These are phyloP conservation scores for Dinomys branickii DNA, from an alignment of 2,113 vertebrate genomes.

Conservation along the genomic window DNA sequence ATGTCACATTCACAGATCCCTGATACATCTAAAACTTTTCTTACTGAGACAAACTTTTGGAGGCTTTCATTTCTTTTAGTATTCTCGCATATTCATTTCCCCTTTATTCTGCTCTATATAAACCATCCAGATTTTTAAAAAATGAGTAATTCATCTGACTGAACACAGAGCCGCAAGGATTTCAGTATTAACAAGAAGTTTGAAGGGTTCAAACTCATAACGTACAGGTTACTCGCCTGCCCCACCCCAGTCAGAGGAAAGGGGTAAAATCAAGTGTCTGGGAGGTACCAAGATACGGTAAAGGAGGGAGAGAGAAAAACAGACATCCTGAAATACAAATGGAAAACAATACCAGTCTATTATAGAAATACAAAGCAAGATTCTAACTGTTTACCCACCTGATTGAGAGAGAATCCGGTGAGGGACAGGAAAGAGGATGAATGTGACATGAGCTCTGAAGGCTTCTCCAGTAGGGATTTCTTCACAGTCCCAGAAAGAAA, in stretches of 20 bases:
- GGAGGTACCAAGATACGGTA: background rate
- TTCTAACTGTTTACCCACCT: constrained; percentile 87
- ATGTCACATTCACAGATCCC: background rate
- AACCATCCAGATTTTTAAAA: constrained; percentile 1
- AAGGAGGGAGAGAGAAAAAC: background rate
- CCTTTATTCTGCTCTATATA: constrained; percentile 23
- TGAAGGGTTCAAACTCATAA: constrained; percentile 27
- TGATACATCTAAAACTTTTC: background rate
- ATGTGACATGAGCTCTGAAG: constrained; percentile 91
- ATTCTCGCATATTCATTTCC: background rate
- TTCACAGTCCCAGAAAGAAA: constrained; percentile 79
- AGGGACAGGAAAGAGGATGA: constrained; percentile 94
- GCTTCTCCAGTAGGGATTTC: constrained; percentile 94
- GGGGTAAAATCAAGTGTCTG: background rate
- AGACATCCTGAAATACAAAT: background rate
- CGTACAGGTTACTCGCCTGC: background rate
- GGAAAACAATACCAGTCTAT: background rate
- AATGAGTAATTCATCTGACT: background rate
- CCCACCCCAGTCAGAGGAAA: background rate
- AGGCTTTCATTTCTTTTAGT: constrained; percentile 26
- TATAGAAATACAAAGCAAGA: background rate
- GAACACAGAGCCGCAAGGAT: constrained; percentile 21
- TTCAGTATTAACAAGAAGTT: constrained; percentile 39
- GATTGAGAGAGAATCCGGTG: constrained; percentile 94
- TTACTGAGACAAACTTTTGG: background rate